These are phyloP conservation scores for Exaiptasia diaphana DNA, from an alignment of 64 coral and sea anemone genomes.

Conservation along the genomic window DNA sequence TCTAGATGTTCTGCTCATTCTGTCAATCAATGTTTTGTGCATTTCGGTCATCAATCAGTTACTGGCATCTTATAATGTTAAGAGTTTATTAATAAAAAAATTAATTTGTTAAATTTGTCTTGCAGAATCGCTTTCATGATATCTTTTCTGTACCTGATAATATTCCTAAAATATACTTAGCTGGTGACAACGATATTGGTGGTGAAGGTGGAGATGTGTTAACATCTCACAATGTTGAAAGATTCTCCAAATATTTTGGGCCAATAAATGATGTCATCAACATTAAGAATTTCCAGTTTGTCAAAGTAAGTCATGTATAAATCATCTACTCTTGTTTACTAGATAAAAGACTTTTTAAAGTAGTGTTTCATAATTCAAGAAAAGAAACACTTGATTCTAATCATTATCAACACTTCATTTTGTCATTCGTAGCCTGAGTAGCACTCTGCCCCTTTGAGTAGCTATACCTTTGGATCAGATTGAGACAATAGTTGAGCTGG, in stretches of 20 bases:
- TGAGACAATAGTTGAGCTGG: too few relatives aligned
- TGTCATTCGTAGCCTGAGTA: too few relatives aligned
- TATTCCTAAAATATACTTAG: conserved; percentile 37
- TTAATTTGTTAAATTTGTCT: too few relatives aligned
- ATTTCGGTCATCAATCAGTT: too few relatives aligned
- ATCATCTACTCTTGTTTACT: not conserved
- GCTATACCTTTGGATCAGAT: too few relatives aligned
- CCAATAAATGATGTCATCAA: conserved; percentile 61
- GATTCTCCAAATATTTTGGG: conserved; percentile 59
- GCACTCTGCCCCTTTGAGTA: too few relatives aligned
- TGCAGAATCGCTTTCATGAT: conserved; percentile 54
- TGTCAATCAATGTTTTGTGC: too few relatives aligned
- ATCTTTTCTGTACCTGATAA: conserved; percentile 34
- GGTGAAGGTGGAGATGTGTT: conserved; percentile 61
- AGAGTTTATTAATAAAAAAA: too few relatives aligned
- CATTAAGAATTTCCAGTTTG: conserved; percentile 55
- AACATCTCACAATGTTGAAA: not conserved
- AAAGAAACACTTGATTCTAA: too few relatives aligned
- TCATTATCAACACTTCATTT: too few relatives aligned
- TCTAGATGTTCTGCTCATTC: too few relatives aligned
- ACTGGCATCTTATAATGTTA: too few relatives aligned
- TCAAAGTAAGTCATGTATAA: conserved; percentile 83
- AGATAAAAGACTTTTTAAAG: not conserved
- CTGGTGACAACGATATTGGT: conserved; percentile 82
- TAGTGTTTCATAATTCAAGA: not conserved